A percentile compares a stretch with the other conserved stretches of the same genome.
Conservation (phyloP, 35 echinoderm and acorn worm genomes). For the Heliocidaris erythrogramma region DNA sequence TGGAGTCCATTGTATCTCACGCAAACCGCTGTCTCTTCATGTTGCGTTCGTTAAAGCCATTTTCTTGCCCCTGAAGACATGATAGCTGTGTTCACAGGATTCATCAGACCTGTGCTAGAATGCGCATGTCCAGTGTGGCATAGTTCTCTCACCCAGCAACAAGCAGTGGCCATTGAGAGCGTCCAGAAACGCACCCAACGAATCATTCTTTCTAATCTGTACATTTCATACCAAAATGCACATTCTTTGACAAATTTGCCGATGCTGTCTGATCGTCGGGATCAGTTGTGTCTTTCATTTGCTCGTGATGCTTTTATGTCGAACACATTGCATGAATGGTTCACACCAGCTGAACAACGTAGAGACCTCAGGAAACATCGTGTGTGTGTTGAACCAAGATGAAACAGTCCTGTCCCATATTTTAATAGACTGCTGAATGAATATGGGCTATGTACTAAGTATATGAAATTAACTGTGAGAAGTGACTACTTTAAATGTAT, state of each 20-base stretch:
- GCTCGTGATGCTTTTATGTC: too few relatives aligned
- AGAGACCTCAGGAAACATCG: too few relatives aligned
- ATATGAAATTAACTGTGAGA: too few relatives aligned
- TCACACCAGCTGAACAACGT: too few relatives aligned
- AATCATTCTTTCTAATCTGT: slow-evolving; percentile 41
- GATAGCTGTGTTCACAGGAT: slow-evolving; percentile 49
- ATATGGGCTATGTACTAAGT: too few relatives aligned
- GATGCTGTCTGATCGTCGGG: too few relatives aligned
- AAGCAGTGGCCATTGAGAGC: background rate
- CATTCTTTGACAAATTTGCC: background rate
- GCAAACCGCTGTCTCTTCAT: slow-evolving; percentile 43
- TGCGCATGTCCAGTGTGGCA: slow-evolving; percentile 63
- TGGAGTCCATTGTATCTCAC: background rate
- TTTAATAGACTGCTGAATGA: too few relatives aligned
- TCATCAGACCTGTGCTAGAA: slow-evolving; percentile 34
- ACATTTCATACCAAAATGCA: slow-evolving; percentile 35
- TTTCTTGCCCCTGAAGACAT: background rate
- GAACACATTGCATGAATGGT: too few relatives aligned
- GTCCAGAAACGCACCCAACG: slow-evolving; percentile 45
- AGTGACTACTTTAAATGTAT: too few relatives aligned
- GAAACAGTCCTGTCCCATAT: too few relatives aligned
- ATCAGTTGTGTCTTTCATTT: too few relatives aligned
- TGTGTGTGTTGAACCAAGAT: too few relatives aligned
- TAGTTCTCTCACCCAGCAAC: background rate
- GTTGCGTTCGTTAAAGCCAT: background rate